phyloP scores from a whole-genome alignment of 2,888 invertebrate species.

The Lepas anatifera region DNA sequence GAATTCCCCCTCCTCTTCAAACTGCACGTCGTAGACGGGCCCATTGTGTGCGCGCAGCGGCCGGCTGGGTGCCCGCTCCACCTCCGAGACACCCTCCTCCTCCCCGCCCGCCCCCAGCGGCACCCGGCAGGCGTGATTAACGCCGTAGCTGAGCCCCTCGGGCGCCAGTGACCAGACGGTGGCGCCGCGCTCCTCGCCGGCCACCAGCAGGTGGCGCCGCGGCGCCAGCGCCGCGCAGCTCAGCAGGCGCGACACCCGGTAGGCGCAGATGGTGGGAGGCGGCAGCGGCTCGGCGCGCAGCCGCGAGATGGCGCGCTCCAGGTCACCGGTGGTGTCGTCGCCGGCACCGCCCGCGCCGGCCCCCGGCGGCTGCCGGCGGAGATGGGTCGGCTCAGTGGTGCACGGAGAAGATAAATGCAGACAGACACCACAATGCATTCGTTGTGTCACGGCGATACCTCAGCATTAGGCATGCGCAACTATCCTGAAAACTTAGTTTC shows the following conservation, averaged over 20 bases:
- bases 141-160: constrained; percentile 17
- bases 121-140: constrained; percentile 13
- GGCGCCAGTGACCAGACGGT: constrained; percentile 17
- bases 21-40: constrained; percentile 53
- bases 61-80: constrained; percentile 35
- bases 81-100: constrained; percentile 21
- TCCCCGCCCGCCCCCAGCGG: constrained; percentile 17
- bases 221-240: constrained; percentile 10
- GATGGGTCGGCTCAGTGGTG: neutral
- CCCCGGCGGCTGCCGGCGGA: neutral
- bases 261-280: constrained; percentile 3
- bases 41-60: constrained; percentile 58
- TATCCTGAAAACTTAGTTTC: too few species aligned
- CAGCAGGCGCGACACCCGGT: constrained; percentile 28
- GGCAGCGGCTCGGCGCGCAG: constrained; percentile 1
- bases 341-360: neutral
- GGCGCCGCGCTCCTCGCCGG: constrained; percentile 21
- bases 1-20: constrained; percentile 31
- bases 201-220: constrained; percentile 17
- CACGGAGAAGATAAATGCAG: too few species aligned
- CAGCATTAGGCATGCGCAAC: too few species aligned
- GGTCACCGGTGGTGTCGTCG: neutral
- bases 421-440: too few species aligned
- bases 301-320: neutral
- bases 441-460: too few species aligned